A percentile compares a stretch with the other conserved stretches of the same genome.
Conservation (phyloP, 2,888 invertebrate genomes). For the Blastobasis lacticolella region DNA sequence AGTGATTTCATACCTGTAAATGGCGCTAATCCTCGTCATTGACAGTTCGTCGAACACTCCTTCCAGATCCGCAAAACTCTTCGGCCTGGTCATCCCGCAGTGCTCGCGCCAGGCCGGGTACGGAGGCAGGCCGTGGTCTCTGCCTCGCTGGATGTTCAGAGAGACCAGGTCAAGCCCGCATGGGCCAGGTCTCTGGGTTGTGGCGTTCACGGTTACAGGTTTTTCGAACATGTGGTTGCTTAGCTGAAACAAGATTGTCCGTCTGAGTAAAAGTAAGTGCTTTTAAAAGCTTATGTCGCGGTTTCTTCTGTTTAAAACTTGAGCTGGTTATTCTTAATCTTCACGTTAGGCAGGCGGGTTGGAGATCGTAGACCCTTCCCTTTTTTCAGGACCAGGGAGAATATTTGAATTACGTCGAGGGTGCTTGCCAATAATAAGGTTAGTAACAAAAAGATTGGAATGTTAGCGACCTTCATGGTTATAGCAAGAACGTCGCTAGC, state of each 20-base stretch:
- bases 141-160: constrained; percentile 89
- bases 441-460: too few relatives aligned
- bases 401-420: too few relatives aligned
- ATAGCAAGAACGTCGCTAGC: too few relatives aligned
- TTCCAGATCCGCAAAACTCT: constrained; percentile 77
- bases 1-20: constrained; percentile 73
- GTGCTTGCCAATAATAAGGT: too few relatives aligned
- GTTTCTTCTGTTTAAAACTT: too few relatives aligned
- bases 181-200: constrained; percentile 29
- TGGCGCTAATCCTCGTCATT: constrained; percentile 72
- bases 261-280: too few relatives aligned
- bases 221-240: constrained; percentile 81
- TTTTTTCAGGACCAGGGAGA: too few relatives aligned
- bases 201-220: constrained; percentile 31
- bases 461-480: too few relatives aligned
- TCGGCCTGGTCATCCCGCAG: constrained; percentile 79
- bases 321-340: too few relatives aligned
- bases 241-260: constrained; percentile 54
- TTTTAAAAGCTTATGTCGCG: too few relatives aligned
- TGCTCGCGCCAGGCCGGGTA: constrained; percentile 85
- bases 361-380: too few relatives aligned
- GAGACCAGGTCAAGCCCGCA: constrained; percentile 90
- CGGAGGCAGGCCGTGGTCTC: constrained; percentile 89
- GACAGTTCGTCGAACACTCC: constrained; percentile 79
- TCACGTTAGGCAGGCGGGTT: too few relatives aligned